These are phyloP conservation scores for Diplolepis rosae DNA, from an alignment of 2,888 invertebrate genomes.

Conservation along the genomic window DNA sequence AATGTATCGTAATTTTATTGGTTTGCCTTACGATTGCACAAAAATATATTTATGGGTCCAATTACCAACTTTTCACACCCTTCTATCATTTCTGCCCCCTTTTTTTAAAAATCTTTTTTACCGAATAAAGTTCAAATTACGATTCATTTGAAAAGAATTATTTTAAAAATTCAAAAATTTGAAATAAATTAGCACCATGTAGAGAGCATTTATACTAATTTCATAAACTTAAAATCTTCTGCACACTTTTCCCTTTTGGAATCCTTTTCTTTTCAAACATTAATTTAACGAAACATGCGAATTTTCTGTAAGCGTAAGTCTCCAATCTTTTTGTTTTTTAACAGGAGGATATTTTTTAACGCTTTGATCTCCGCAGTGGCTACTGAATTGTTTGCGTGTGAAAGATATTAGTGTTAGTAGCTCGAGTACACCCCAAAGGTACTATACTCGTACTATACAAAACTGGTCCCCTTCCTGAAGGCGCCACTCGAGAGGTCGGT, in stretches of 20 bases:
- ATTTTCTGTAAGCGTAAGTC: slow-evolving; percentile 3
- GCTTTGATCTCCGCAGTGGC: slow-evolving; percentile 19
- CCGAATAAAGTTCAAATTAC: too few species aligned
- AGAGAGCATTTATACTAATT: too few species aligned
- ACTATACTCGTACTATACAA: neutral
- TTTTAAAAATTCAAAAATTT: too few species aligned
- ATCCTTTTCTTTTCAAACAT: slow-evolving; percentile 11
- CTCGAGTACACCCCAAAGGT: neutral
- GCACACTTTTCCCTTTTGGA: neutral
- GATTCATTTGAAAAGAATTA: too few species aligned
- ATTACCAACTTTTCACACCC: neutral
- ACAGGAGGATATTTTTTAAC: slow-evolving; percentile 5
- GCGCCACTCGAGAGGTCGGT: neutral
- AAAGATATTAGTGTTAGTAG: slow-evolving; percentile 13
- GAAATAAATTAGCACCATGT: too few species aligned
- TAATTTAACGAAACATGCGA: slow-evolving; percentile 15
- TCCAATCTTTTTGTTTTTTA: slow-evolving; percentile 4
- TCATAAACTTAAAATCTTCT: too few species aligned
- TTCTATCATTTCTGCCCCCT: neutral
- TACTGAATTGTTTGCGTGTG: neutral
- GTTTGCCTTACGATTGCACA: neutral
- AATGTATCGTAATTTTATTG: neutral
- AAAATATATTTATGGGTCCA: slow-evolving; percentile 1
- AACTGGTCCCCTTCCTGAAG: neutral
- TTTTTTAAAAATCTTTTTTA: neutral